phyloP scores from a whole-genome alignment of 2,113 vertebrate genomes.

The Prunella himalayana region DNA sequence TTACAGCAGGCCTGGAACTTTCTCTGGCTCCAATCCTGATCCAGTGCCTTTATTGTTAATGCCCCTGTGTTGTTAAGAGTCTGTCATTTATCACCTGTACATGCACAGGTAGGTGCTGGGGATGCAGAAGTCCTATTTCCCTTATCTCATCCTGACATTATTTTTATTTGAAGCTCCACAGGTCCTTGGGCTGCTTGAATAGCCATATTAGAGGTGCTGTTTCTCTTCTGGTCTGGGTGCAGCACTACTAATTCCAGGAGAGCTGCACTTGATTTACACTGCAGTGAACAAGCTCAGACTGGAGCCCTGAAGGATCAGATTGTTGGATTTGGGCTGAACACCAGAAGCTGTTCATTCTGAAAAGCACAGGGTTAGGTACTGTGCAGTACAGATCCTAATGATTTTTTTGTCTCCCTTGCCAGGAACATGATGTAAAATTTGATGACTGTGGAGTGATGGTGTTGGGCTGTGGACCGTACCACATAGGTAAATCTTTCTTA shows the following conservation, averaged over 20 bases:
- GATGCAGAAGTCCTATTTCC: background rate
- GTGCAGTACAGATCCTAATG: background rate
- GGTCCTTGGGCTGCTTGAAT: background rate
- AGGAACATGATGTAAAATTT: constrained; percentile 94
- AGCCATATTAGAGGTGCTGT: background rate
- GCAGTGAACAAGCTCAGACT: background rate
- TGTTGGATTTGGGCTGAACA: background rate
- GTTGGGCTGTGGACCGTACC: constrained; percentile 93
- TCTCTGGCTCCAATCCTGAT: background rate
- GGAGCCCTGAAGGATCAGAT: background rate
- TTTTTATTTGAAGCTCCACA: background rate
- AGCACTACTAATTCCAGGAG: background rate
- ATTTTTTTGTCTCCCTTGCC: background rate
- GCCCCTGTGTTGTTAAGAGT: background rate
- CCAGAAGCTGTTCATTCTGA: background rate
- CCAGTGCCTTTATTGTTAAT: background rate
- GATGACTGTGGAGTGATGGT: constrained; percentile 90
- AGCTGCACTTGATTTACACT: background rate
- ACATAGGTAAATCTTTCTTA: constrained; percentile 84
- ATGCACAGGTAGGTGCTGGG: background rate
- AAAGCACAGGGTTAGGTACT: background rate
- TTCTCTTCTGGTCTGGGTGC: background rate
- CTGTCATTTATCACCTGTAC: background rate
- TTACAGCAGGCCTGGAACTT: background rate
- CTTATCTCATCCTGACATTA: background rate